Base-by-base conservation (phyloP, 2,113 vertebrate species). In the Reinhardtius hippoglossoides region DNA sequence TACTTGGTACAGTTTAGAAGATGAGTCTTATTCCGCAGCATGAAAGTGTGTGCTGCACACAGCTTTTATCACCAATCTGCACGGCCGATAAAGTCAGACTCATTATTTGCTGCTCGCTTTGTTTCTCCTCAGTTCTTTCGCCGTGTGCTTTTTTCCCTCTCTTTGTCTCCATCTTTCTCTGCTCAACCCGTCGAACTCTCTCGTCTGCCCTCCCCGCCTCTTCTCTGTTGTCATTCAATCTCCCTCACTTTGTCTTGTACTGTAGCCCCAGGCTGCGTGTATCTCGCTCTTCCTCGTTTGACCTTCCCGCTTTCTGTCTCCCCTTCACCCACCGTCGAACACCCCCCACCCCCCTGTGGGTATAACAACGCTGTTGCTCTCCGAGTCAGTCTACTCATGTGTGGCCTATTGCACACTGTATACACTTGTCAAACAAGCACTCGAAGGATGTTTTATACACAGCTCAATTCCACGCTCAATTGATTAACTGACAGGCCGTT, bases 31-130 rank as follows among this genome's bases (percentile, higher is more conserved):
- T 63, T 66, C 44, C 3, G 46, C 67, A 50, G 59, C 40, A 18
- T 73, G 62, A 74, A 73, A 75, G 70, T 31, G 15, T 48, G 67
- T 1, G 1, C 44, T 42, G 69, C 58, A 46, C 59, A 44, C 8
- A 42, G 40, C 31, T 31, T 48, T 85, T 78, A 84, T 83, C 75
- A 64, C 69, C 76, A 73, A 86, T 79, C 85, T 83, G 59, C 72
- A 78, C 10, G 31, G 74, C 79, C 67, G 79, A 88, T 85, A 67
- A 86, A 85, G 60, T 74, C 37, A 12, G 71, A 71, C 72, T 83
- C 77, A 73, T 88, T 78, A 88, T 83, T 88, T 83, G 81, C 70
- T 55, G 50, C 70, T 66, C 15, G 70, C 77, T 73, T 81, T 81
- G 85, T 72, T 80, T 76, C 60, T 66, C 65, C 50, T 81, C 46